Percentiles rank a stretch among this genome's conserved stretches.
These are phyloP conservation scores for Drosophila peninsularis DNA, from an alignment of 2,888 invertebrate genomes.

Conservation along the genomic window DNA sequence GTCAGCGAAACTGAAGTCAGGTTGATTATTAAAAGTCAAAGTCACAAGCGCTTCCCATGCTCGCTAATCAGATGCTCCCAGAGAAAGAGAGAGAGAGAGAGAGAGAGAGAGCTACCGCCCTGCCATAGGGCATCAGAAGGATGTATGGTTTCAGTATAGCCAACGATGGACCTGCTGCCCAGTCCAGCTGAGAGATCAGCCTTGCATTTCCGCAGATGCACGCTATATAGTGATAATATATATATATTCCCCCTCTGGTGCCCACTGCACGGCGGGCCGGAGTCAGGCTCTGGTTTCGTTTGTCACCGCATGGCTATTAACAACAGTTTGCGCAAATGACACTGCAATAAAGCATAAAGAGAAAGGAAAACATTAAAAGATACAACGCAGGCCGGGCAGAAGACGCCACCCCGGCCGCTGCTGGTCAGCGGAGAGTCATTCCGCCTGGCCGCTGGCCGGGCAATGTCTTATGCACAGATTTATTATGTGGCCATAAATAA, in stretches of 20 bases:
- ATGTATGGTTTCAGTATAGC: too few species aligned
- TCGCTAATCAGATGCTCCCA: conserved; percentile 1
- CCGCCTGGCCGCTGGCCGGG: conserved; percentile 57
- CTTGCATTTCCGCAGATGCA: too few species aligned
- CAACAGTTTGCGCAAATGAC: conserved; percentile 77
- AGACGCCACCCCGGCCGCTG: neutral
- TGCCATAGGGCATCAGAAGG: neutral
- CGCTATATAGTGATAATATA: too few species aligned
- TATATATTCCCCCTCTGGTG: neutral
- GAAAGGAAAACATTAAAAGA: conserved; percentile 63
- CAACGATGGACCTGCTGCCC: too few species aligned
- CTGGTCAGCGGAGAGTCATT: conserved; percentile 14
- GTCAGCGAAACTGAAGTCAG: conserved; percentile 46
- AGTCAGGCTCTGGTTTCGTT: neutral
- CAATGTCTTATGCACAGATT: conserved; percentile 80
- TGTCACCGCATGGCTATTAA: conserved; percentile 75
- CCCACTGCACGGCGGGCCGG: neutral
- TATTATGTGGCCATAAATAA: conserved; percentile 83
- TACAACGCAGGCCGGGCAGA: conserved; percentile 23
- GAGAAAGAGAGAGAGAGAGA: neutral
- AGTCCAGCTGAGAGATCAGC: too few species aligned
- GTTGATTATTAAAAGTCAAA: conserved; percentile 39
- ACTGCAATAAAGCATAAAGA: conserved; percentile 68
- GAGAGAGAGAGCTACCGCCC: neutral
- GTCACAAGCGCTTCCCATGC: neutral